These are phyloP conservation scores for Melanogrammus aeglefinus DNA, from an alignment of 2,797 vertebrate genomes.

Conservation along the genomic window DNA sequence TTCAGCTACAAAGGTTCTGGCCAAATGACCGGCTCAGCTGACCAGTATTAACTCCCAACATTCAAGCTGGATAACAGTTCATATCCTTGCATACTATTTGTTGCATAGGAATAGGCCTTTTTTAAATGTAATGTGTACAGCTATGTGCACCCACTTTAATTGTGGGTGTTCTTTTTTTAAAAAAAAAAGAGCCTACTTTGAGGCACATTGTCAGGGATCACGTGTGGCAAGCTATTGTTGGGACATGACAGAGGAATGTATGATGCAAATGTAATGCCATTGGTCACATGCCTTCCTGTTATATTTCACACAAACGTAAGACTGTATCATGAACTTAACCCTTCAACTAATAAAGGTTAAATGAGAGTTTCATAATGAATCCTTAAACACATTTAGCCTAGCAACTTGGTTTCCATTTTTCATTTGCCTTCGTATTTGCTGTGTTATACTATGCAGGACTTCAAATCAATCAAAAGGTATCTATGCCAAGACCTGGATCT, in stretches of 20 bases:
- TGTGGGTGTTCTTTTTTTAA: neutral
- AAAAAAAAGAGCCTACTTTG: neutral
- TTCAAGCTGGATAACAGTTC: neutral
- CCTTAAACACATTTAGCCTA: neutral
- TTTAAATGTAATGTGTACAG: too few relatives aligned
- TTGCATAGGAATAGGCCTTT: neutral
- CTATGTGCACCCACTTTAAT: neutral
- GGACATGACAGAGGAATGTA: too few relatives aligned
- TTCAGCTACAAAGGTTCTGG: neutral
- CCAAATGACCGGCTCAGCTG: neutral
- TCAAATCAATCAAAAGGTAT: slow-evolving; percentile 33
- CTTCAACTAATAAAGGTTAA: neutral
- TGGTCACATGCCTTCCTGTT: too few relatives aligned
- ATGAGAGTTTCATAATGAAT: neutral
- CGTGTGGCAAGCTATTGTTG: neutral
- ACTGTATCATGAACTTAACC: neutral
- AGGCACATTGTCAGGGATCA: too few relatives aligned
- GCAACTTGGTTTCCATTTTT: neutral
- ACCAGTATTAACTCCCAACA: too few relatives aligned
- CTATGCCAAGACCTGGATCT: slow-evolving; percentile 42
- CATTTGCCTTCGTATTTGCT: slow-evolving; percentile 24
- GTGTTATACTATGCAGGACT: slow-evolving; percentile 28
- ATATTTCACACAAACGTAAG: too few relatives aligned
- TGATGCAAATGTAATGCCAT: too few relatives aligned
- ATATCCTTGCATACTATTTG: neutral